Base-by-base conservation (phyloP, 35 echinoderm and acorn worm species). In the Amphiura filiformis region DNA sequence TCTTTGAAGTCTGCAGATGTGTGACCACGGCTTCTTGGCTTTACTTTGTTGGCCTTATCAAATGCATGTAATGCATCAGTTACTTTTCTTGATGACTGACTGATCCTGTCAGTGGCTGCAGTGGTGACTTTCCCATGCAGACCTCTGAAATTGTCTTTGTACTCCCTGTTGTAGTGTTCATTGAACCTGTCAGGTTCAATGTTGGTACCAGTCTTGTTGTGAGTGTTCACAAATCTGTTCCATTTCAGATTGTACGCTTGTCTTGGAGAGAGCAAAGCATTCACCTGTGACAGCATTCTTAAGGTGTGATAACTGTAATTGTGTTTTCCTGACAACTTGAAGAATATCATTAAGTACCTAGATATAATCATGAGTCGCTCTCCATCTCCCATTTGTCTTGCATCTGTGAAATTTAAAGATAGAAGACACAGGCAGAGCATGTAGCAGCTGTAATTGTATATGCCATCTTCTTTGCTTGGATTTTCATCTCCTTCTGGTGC, bases 301-400 rank as follows among this genome's bases (percentile, higher is more conserved):
- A 94, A 79, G 81, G 23, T 49, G 56, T 94, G 87, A 17, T 57
- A 75, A 17, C 38, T 38, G 56, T 94, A 94, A 57, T 94, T 94
- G 18, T 52, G 76, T 36, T 89, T 94, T 0, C 83, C 83, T 31
- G 70, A 83, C 14, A 83, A 37, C 35, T 90, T 94, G 82, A 90
- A 94, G 34, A 90, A 84, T 12, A 94, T 13, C 82, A 94, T 56
- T 0, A 93, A 37, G 34, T 86, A 94, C 39, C 89, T 94, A 35
- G 83, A 84, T 0, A 90, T 37, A 28, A 47, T 38, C 17, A 94
- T 81, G 3, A 90, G 38, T 26, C 87, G 65, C 0, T 76, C 92
- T 0, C 92, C 92, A 90, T 94, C 92, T 9, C 87, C 87, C 38
- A 76, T 13, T 17, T 85, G 88, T 36, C 82, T 14, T 0, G 92